Percentiles rank a stretch among this genome's conserved stretches.
Conservation (phyloP, 2,888 invertebrate genomes). For the Philereme vetulata region DNA sequence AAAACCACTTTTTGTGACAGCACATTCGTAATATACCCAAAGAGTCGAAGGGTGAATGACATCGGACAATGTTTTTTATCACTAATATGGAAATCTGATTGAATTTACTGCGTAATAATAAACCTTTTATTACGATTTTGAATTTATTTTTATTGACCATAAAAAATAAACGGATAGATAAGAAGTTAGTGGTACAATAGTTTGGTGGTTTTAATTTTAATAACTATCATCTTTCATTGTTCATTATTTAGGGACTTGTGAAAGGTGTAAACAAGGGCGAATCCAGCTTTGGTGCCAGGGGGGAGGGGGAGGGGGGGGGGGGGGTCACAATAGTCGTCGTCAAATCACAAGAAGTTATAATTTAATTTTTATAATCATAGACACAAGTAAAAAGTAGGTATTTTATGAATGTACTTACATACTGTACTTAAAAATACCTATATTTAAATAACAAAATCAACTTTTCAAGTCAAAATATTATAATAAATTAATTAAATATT, state of each 20-base stretch:
- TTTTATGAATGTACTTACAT: no score
- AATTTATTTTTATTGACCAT: conserved; percentile 55
- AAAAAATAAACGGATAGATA: conserved; percentile 56
- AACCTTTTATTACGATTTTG: conserved; percentile 58
- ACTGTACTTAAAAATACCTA: no score
- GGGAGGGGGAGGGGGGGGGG: no score
- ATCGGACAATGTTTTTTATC: conserved; percentile 53
- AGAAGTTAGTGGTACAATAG: conserved; percentile 41
- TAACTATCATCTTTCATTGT: conserved; percentile 27
- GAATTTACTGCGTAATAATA: conserved; percentile 53
- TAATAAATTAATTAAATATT: no score
- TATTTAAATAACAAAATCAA: no score
- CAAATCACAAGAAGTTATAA: no score
- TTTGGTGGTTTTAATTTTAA: conserved; percentile 44
- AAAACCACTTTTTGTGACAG: conserved; percentile 44
- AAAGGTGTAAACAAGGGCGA: no score
- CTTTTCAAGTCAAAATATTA: no score
- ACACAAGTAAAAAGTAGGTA: no score
- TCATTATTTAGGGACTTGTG: background rate
- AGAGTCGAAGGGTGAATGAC: conserved; percentile 55
- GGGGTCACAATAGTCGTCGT: no score
- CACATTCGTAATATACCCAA: conserved; percentile 48
- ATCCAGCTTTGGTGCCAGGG: no score
- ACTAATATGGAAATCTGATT: conserved; percentile 63
- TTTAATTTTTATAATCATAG: no score